phyloP scores from a whole-genome alignment of 1,140 invertebrate genomes.

The Eriocheir sinensis region DNA sequence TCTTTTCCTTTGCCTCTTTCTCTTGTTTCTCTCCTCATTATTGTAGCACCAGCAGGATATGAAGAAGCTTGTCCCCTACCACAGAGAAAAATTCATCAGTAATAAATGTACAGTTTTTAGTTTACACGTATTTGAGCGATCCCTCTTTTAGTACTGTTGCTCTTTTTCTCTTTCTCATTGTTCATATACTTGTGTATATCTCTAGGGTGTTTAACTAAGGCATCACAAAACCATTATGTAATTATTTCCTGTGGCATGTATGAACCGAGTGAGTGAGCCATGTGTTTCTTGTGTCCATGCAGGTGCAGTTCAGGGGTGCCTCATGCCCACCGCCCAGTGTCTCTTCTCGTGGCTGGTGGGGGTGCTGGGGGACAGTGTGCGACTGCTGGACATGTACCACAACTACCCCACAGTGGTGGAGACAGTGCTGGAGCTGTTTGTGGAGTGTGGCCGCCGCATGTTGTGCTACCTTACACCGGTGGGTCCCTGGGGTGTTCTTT shows the following conservation, averaged over 20 bases:
- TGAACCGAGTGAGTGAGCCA: background rate
- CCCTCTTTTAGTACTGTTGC: too few species aligned
- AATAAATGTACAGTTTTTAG: too few species aligned
- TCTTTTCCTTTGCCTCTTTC: background rate
- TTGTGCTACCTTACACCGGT: slow-evolving; percentile 86
- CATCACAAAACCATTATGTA: too few species aligned
- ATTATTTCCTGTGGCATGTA: too few species aligned
- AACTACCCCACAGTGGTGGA: slow-evolving; percentile 92
- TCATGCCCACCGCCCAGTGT: slow-evolving; percentile 83
- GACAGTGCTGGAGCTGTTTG: slow-evolving; percentile 89
- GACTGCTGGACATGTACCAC: slow-evolving; percentile 85
- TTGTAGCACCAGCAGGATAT: background rate
- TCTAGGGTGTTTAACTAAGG: too few species aligned
- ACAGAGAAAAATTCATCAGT: too few species aligned
- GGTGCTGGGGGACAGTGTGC: slow-evolving; percentile 71
- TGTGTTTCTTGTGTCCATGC: slow-evolving; percentile 64
- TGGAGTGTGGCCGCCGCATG: slow-evolving; percentile 87
- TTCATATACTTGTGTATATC: too few species aligned
- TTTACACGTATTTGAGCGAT: too few species aligned
- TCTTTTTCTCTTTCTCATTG: too few species aligned
- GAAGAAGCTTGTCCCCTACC: background rate
- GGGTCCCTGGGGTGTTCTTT: slow-evolving; percentile 76
- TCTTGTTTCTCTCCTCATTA: background rate
- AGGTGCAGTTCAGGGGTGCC: slow-evolving; percentile 85
- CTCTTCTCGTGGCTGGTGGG: slow-evolving; percentile 67